Percentiles rank a stretch among this genome's conserved stretches.
These are phyloP conservation scores for Silurus glanis DNA, from an alignment of 2,113 vertebrate species.

Conservation along the genomic window DNA sequence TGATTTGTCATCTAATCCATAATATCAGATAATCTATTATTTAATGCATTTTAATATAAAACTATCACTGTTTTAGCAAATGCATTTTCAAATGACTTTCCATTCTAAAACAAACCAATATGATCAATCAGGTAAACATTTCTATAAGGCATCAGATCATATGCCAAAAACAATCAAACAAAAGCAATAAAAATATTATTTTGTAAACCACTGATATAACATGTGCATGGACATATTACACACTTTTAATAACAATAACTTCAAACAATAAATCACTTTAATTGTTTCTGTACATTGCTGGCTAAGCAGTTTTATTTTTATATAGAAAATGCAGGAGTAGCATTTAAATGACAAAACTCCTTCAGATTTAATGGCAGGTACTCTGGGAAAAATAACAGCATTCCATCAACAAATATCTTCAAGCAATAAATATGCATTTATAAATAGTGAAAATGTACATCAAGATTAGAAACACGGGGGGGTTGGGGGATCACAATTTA, in stretches of 20 bases:
- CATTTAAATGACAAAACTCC: slow-evolving; percentile 94
- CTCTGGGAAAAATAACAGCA: slow-evolving; percentile 98
- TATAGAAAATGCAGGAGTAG: slow-evolving; percentile 96
- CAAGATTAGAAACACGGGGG: slow-evolving; percentile 90
- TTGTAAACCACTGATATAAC: slow-evolving; percentile 7
- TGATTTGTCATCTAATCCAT: neutral
- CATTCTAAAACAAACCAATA: neutral
- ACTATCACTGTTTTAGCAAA: neutral
- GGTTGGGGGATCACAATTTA: slow-evolving; percentile 88
- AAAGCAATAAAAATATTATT: neutral
- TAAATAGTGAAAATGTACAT: slow-evolving; percentile 99
- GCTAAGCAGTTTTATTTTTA: slow-evolving; percentile 96
- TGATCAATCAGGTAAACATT: neutral
- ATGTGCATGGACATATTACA: slow-evolving; percentile 24
- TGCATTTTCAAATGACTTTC: neutral
- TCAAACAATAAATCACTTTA: slow-evolving; percentile 95
- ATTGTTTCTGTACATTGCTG: slow-evolving; percentile 96
- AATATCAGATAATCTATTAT: neutral
- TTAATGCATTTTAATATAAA: neutral
- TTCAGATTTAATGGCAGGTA: slow-evolving; percentile 99
- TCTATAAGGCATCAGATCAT: neutral
- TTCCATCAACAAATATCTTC: slow-evolving; percentile 99
- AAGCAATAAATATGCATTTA: slow-evolving; percentile 99
- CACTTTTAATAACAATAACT: slow-evolving; percentile 84
- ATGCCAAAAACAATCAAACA: neutral